Evolutionary conservation across 2,797 vertebrate species (phyloP), one percentile per base, ranked within the genome.

Genomic region (Mycteria americana): DNA sequence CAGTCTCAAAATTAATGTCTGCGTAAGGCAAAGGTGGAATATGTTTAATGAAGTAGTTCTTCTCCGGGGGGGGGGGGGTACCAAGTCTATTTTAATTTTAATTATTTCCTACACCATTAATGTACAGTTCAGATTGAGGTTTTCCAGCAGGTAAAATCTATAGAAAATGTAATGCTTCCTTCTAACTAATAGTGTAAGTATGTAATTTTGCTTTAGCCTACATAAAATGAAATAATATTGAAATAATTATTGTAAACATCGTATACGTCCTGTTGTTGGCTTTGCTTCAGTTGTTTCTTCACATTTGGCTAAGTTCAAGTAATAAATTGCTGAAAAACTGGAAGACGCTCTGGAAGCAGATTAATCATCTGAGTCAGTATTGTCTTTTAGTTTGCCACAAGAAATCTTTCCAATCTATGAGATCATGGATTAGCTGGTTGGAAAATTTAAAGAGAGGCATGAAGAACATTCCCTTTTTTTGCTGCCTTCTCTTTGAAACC

Each of bases 351-450:
- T 95, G 90, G 89, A 95, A 96, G 86, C 76, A 96, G 95, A 95
- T 97, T 94, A 96, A 95, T 97, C 91, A 95, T 93, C 89, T 97
- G 91, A 95, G 84, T 95, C 85, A 92, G 70, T 96, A 95, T 96
- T 96, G 93, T 96, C 89, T 79, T 91, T 64, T 56, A 95, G 75
- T 85, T 94, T 95, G 94, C 95, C 59, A 77, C 16, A 15, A 91
- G 90, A 83, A 96, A 95, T 94, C 95, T 94, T 94, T 97, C 96
- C 96, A 96, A 91, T 96, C 94, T 93, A 88, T 97, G 96, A 97
- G 94, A 89, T 97, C 95, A 97, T 96, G 88, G 82, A 92, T 96
- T 96, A 95, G 85, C 85, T 97, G 77, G 79, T 74, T 69, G 87
- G 84, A 92, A 94, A 92, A 95, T 91, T 88, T 92, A 94, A 60